Conservation (phyloP, 53 echinoderm and acorn worm genomes). For the Antedon mediterranea region DNA sequence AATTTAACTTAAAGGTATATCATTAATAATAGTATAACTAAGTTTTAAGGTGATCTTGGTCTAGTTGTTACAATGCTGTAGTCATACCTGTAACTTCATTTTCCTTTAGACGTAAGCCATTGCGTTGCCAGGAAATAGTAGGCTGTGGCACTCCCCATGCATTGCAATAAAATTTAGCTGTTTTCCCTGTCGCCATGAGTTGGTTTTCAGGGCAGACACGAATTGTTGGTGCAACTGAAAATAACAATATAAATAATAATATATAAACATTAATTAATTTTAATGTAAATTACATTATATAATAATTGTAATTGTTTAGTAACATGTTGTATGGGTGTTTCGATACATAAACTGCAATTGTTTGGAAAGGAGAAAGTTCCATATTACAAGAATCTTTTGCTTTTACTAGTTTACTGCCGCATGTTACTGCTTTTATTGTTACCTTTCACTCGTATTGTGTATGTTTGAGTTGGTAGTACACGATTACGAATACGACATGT, state of each 20-base stretch:
- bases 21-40: too few species aligned
- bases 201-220: conserved; percentile 60
- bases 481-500: conserved; percentile 17
- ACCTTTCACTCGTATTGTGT: conserved; percentile 71
- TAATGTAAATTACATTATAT: not conserved
- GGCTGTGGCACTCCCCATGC: conserved; percentile 85
- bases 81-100: conserved; percentile 17
- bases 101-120: conserved; percentile 26
- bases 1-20: too few species aligned
- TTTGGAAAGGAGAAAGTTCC: too few species aligned
- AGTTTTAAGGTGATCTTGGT: too few species aligned
- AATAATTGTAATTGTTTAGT: not conserved
- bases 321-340: too few species aligned
- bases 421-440: not conserved
- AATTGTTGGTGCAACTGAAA: conserved; percentile 61
- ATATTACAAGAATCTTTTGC: too few species aligned
- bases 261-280: not conserved
- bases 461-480: conserved; percentile 5
- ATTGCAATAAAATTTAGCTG: conserved; percentile 69
- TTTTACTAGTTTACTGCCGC: too few species aligned
- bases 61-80: too few species aligned
- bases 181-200: conserved; percentile 35
- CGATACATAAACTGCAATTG: too few species aligned
- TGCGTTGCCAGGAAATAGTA: conserved; percentile 57
- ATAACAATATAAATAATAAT: not conserved